phyloP scores from a whole-genome alignment of 2,113 vertebrate genomes.

The Cyanistes caeruleus region DNA sequence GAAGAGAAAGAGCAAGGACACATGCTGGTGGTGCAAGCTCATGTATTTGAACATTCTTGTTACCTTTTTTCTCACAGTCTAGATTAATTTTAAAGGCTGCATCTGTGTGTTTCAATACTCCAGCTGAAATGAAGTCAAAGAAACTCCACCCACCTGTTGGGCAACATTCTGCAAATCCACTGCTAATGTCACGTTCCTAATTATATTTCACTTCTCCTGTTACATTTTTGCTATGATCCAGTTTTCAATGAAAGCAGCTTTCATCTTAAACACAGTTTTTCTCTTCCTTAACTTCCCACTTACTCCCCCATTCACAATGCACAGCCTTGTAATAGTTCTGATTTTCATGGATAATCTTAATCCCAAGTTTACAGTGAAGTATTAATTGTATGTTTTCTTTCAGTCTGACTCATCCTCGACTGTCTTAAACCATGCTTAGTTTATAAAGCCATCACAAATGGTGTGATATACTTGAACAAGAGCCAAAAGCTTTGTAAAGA shows the following conservation, averaged over 20 bases:
- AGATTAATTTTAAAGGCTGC: conserved; percentile 6
- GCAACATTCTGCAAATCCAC: conserved; percentile 10
- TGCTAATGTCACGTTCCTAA: conserved; percentile 54
- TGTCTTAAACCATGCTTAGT: background rate
- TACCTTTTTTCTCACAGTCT: conserved; percentile 41
- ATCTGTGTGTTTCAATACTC: background rate
- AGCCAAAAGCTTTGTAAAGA: background rate
- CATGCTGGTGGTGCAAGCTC: background rate
- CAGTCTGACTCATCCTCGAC: background rate
- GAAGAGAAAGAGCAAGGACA: background rate
- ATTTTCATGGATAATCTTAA: conserved; percentile 35
- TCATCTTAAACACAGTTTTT: background rate
- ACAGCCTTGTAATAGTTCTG: background rate
- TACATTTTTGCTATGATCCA: conserved; percentile 27
- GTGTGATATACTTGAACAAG: background rate
- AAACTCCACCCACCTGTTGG: conserved; percentile 67
- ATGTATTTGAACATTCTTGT: background rate
- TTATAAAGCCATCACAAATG: conserved; percentile 37
- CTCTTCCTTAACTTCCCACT: background rate
- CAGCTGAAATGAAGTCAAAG: conserved; percentile 28
- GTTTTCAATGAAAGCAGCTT: background rate
- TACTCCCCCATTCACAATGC: background rate
- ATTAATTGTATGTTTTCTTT: conserved; percentile 37
- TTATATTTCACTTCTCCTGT: conserved; percentile 51
- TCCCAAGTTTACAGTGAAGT: background rate